Evolutionary conservation across 2,113 vertebrate species (phyloP), one percentile per base, ranked within the genome.

Genomic region (Dolichotis patagonum): DNA sequence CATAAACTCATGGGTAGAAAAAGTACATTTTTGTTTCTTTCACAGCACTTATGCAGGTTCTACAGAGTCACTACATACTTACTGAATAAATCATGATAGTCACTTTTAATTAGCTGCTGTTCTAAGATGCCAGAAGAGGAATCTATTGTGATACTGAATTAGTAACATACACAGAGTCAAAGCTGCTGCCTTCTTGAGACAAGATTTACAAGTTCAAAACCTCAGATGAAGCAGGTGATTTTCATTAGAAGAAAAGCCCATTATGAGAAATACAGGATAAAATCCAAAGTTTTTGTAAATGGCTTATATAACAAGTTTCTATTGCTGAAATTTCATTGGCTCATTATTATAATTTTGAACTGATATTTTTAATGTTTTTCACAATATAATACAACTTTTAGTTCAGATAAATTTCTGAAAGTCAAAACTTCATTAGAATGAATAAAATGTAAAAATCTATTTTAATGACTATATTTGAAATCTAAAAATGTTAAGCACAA

Each of bases 191-290:
- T 20, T 92, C 87, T 32, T 0, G 9, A 83, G n/a, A 81, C 49
- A 94, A 86, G 46, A 97, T 82, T 85, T 41, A 78, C 41, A 46
- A 84, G 12, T 43, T 87, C 10, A 96, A 71, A 60, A 89, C 85
- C 30, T 8, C 83, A 73, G 0, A 87, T 88, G 2, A 3, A 5
- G 17, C 41, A 43, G 22, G 94, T 85, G 85, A 58, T 82, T 49
- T 96, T 67, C 30, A 30, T 94, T 58, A 92, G 3, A 67, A 46
- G 13, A 97, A 98, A 95, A 54, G 0, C 10, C 43, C 14, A 96
- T 89, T 97, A 94, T 91, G 43, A 95, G 2, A 75, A 95, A 95
- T 93, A 97, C 41, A n/a, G 10, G 6, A 32, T 12, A 89, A 43
- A 22, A 43, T 83, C 65, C 6, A 90, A 97, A 94, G 7, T 56